Evolutionary conservation across 2,797 vertebrate genomes (phyloP).

Genomic region (Synaphobranchus kaupii): DNA sequence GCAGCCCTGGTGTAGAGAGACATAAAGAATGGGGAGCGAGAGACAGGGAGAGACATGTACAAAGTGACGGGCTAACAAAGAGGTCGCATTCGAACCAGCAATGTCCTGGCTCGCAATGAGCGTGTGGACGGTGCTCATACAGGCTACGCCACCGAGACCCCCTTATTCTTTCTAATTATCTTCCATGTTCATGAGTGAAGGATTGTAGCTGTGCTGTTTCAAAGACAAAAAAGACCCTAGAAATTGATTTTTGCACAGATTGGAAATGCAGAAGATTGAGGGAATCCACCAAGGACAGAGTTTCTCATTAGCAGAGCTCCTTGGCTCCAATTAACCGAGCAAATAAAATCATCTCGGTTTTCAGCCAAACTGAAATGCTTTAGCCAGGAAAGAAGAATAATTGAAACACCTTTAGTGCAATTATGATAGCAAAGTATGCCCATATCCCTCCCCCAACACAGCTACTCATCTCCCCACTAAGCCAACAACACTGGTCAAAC

Average conservation of each 20-base stretch:
- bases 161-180: slow-evolving; percentile 1
- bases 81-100: too few relatives aligned
- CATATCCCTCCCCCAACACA: neutral
- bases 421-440: slow-evolving; percentile 39
- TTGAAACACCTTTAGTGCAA: slow-evolving; percentile 57
- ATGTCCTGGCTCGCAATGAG: too few relatives aligned
- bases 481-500: neutral
- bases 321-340: slow-evolving; percentile 60
- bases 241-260: slow-evolving; percentile 31
- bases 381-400: slow-evolving; percentile 54
- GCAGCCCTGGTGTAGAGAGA: too few relatives aligned
- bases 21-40: too few relatives aligned
- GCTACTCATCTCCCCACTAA: neutral
- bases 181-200: neutral
- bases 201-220: neutral
- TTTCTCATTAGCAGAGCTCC: slow-evolving; percentile 64
- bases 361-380: slow-evolving; percentile 55
- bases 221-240: neutral
- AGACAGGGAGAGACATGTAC: too few relatives aligned
- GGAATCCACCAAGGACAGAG: slow-evolving; percentile 50
- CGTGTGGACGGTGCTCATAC: too few relatives aligned
- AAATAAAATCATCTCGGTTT: slow-evolving; percentile 47
- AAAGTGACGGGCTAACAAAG: too few relatives aligned
- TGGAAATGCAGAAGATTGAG: slow-evolving; percentile 37
- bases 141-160: too few relatives aligned